Base-by-base conservation (phyloP, 2,113 vertebrate species). In the Balaenoptera acutorostrata region DNA sequence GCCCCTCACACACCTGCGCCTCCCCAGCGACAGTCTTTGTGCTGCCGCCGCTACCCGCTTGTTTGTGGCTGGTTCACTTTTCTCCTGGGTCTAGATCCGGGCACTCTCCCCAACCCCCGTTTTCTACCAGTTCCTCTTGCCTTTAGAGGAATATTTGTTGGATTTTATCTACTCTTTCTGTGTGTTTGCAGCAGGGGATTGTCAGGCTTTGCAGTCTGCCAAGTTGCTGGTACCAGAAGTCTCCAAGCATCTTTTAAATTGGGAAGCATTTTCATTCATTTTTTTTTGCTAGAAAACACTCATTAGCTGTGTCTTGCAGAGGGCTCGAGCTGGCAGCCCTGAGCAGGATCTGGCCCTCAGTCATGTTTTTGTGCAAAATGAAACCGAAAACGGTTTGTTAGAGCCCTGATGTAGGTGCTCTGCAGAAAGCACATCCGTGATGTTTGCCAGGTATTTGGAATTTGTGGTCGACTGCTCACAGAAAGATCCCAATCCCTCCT, bases 291-390 rank as follows among this genome's bases (percentile, higher is more conserved):
- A 10, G 69, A 88, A 95, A 89, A 44, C 61, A 72, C 57, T 94
- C 86, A 64, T 92, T 93, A 96, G 18, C 94, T 69, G 66, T 75
- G 92, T 88, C 75, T 78, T 82, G 33, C 80, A 23, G 93, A 94
- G 57, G 95, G n/a, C n/a, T 81, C 57, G 29, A 44, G 87, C 59
- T 92, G 71, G 97, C 71, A 88, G 71, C n/a, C 57, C 83, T 21
- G 25, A 75, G 75, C 27, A 5, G 52, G 41, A 52, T 61, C 74
- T 96, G 82, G 86, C 29, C 75, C 69, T 82, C n/a, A 31, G n/a
- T 91, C 59, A 8, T 20, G 44, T 77, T 89, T 93, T 86, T 89
- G 49, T 85, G 91, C 59, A 85, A 78, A 91, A 93, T 59, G 41
- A 52, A 87, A 69, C 57, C 63, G 33, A 57, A 86, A 93, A 63